A percentile compares a stretch with the other conserved stretches of the same genome.
Evolutionary conservation across 2,113 vertebrate genomes (phyloP).

Genomic region (Vulpes vulpes): DNA sequence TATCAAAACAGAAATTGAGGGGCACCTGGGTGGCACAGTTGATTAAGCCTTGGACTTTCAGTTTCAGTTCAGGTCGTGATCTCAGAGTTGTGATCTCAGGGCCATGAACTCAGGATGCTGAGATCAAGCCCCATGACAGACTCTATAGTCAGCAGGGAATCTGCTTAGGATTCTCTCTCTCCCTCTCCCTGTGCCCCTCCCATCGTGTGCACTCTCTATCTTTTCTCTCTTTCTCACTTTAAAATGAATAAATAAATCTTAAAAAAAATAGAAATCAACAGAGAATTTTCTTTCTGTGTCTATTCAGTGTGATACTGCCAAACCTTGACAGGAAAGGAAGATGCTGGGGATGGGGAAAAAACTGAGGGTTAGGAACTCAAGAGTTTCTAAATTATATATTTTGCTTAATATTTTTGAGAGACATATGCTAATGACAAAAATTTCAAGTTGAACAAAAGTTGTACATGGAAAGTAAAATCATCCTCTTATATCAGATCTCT

Average conservation of each 20-base stretch:
- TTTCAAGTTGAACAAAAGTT: not conserved
- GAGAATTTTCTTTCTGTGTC: not conserved
- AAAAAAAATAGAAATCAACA: not conserved
- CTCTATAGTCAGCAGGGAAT: not conserved
- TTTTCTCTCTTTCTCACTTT: not conserved
- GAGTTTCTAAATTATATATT: not conserved
- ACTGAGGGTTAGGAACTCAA: not conserved
- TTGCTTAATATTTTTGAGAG: constrained; percentile 22
- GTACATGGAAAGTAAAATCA: not conserved
- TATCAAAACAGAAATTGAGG: not conserved
- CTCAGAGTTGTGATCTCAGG: not conserved
- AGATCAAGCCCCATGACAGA: not conserved
- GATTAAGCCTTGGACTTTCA: not conserved
- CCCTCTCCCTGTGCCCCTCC: not conserved
- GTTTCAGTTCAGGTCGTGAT: not conserved
- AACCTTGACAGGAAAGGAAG: not conserved
- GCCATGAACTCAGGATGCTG: not conserved
- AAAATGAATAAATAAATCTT: not conserved
- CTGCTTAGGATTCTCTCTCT: not conserved
- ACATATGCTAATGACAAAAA: not conserved
- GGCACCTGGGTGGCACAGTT: not conserved
- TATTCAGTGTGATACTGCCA: not conserved
- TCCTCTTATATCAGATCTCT: not conserved
- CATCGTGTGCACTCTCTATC: not conserved
- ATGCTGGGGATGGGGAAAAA: no score